Conservation (phyloP, 2,888 invertebrate species). For the Troides aeacus region DNA sequence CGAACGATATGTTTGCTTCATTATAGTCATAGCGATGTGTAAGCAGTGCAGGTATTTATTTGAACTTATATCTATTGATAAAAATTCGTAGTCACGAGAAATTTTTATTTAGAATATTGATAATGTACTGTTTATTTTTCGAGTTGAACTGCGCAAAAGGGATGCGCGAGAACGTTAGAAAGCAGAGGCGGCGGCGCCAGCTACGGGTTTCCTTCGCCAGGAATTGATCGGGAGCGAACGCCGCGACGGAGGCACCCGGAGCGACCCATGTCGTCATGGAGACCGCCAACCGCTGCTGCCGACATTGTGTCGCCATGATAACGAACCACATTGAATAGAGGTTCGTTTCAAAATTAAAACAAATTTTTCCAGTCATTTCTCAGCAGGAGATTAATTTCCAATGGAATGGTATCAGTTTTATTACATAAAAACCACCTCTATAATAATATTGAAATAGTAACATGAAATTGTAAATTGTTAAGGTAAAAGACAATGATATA, state of each 20-base stretch:
- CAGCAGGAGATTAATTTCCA: conserved; percentile 15
- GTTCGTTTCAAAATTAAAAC: conserved; percentile 31
- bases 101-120: not conserved
- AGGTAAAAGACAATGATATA: not conserved
- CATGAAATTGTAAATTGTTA: not conserved
- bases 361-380: conserved; percentile 2
- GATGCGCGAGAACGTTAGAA: conserved; percentile 42
- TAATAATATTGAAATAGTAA: not conserved
- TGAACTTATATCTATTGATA: not conserved
- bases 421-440: not conserved
- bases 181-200: conserved; percentile 38
- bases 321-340: conserved; percentile 42
- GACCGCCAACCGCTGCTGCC: conserved; percentile 66
- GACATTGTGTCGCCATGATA: conserved; percentile 55
- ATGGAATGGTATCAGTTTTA: not conserved
- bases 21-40: not conserved
- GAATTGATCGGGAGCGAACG: conserved; percentile 64
- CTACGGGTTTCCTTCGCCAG: conserved; percentile 56
- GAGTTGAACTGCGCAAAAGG: conserved; percentile 41
- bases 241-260: conserved; percentile 49
- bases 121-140: not conserved
- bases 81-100: not conserved
- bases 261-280: conserved; percentile 67
- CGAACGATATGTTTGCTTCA: no score
- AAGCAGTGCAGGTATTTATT: not conserved